A percentile compares a stretch with the other conserved stretches of the same genome.
Conservation (phyloP, 2,888 invertebrate species). For the Didymodactylos carnosus region DNA sequence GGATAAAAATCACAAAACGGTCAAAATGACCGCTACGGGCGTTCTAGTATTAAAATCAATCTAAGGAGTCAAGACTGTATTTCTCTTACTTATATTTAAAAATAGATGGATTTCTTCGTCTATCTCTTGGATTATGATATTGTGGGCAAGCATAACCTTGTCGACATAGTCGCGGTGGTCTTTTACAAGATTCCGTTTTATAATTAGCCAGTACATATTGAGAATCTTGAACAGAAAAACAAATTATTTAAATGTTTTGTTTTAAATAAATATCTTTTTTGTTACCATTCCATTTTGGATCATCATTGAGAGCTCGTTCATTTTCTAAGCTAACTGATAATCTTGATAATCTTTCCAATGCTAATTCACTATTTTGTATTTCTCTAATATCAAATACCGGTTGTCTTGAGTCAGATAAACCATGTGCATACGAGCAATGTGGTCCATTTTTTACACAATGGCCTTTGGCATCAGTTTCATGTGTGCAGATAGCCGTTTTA, state of each 20-base stretch:
- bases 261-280: not conserved
- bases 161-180: slow-evolving; percentile 83
- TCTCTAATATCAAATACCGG: slow-evolving; percentile 74
- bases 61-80: too few relatives aligned
- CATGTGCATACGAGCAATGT: slow-evolving; percentile 92
- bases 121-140: slow-evolving; percentile 92
- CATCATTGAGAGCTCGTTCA: slow-evolving; percentile 84
- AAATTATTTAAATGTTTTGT: slow-evolving; percentile 38
- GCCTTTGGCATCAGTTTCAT: slow-evolving; percentile 85
- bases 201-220: slow-evolving; percentile 92
- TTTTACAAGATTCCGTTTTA: slow-evolving; percentile 91
- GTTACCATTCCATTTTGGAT: slow-evolving; percentile 87
- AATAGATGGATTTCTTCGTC: slow-evolving; percentile 63
- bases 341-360: slow-evolving; percentile 2
- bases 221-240: too few relatives aligned
- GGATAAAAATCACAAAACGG: too few relatives aligned
- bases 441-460: slow-evolving; percentile 86
- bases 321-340: slow-evolving; percentile 73
- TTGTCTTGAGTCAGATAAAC: slow-evolving; percentile 42
- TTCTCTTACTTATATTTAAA: slow-evolving; percentile 55
- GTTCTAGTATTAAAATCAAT: too few relatives aligned
- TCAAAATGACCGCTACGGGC: too few relatives aligned
- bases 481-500: slow-evolving; percentile 98
- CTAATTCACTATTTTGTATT: slow-evolving; percentile 37
- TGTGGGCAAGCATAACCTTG: slow-evolving; percentile 99